These are phyloP conservation scores for Deroplatys truncata DNA, from an alignment of 2,888 invertebrate species.

Conservation along the genomic window DNA sequence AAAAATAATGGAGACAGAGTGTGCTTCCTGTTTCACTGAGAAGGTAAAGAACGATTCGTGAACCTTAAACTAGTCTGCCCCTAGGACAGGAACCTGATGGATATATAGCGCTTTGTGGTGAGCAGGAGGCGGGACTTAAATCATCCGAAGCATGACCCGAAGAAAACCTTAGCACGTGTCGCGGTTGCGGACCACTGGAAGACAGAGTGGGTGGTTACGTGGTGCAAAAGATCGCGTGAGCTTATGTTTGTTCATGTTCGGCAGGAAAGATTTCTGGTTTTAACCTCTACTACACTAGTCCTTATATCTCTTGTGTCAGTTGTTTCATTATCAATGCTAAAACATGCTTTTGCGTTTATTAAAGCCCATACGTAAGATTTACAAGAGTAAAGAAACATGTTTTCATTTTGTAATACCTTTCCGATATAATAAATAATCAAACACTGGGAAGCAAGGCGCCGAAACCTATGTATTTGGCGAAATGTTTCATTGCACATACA, in stretches of 20 bases:
- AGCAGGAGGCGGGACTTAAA: neutral
- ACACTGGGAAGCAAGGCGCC: too few species aligned
- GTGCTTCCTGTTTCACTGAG: neutral
- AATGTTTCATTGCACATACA: too few species aligned
- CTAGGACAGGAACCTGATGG: neutral
- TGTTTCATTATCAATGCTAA: neutral
- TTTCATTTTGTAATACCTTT: too few species aligned
- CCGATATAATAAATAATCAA: too few species aligned
- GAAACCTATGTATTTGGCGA: too few species aligned
- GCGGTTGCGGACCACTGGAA: neutral
- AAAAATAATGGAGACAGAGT: neutral
- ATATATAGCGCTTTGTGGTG: neutral
- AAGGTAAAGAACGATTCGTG: neutral
- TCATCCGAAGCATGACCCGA: neutral
- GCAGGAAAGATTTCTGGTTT: neutral
- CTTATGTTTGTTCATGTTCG: neutral
- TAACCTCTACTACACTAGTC: neutral
- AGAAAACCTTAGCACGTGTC: neutral
- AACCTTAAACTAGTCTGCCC: neutral
- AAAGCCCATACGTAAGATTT: neutral
- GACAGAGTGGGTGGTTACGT: neutral
- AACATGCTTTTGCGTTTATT: neutral
- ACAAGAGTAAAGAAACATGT: too few species aligned
- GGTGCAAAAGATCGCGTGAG: neutral
- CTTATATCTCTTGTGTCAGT: neutral